Conservation (phyloP, 2,797 vertebrate genomes). For the Microchirus variegatus region DNA sequence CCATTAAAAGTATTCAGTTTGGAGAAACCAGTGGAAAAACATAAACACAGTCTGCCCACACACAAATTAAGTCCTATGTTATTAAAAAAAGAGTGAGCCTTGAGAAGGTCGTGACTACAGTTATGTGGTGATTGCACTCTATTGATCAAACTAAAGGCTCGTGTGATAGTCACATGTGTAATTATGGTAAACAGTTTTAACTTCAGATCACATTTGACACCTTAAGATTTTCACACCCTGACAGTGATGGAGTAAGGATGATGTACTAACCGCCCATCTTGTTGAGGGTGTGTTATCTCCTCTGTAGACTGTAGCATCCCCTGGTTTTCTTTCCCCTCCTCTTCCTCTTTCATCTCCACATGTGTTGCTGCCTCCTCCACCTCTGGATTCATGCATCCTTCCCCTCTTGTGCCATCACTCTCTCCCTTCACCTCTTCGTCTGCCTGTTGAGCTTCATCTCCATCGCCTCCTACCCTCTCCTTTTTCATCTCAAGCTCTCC, state of each 20-base stretch:
- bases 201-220: too few species aligned
- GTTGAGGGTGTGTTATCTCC: constrained; percentile 43
- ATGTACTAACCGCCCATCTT: constrained; percentile 60
- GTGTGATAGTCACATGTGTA: not conserved
- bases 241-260: not conserved
- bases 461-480: constrained; percentile 22
- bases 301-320: constrained; percentile 40
- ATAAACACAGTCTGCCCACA: constrained; percentile 1
- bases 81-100: not conserved
- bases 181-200: not conserved
- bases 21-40: constrained; percentile 15
- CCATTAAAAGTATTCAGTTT: constrained; percentile 12
- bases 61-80: not conserved
- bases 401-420: constrained; percentile 30
- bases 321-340: constrained; percentile 46
- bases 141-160: not conserved
- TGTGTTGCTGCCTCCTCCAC: constrained; percentile 45
- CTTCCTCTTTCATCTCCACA: constrained; percentile 51
- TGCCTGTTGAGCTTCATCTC: constrained; percentile 40
- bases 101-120: not conserved
- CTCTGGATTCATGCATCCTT: constrained; percentile 42
- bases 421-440: constrained; percentile 42
- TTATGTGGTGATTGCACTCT: not conserved
- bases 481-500: constrained; percentile 47
- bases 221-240: too few species aligned